Evolutionary conservation across 2,113 vertebrate genomes (phyloP), one percentile per base, ranked within the genome.

Genomic region (Larimichthys crocea): DNA sequence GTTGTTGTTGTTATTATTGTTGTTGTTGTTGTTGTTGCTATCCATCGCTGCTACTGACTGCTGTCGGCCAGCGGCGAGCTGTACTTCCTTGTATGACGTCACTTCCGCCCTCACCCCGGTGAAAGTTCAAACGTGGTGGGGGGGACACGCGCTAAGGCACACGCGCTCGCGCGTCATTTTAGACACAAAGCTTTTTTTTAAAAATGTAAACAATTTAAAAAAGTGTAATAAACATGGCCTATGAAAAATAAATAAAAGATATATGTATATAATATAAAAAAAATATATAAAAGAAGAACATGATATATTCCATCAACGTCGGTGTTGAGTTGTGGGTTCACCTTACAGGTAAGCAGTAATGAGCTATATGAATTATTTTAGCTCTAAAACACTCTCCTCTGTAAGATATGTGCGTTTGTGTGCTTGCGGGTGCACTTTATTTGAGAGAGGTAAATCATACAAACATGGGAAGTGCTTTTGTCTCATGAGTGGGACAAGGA

Each of bases 401-500:
- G 55, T 42, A 14, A 29, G 3, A 57, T 40, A 57, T 48, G 63
- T 2, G 29, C 3, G 60, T 24, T 60, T 17, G 2, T 35, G 65
- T 22, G 53, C 12, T 4, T 12, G 56, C 12, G 74, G 74, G 74
- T 77, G 70, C 81, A 73, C 83, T 80, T 87, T 86, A 81, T 76
- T 89, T 86, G 82, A 86, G 86, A 89, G 72, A 82, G 83, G 86
- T 88, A 92, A 92, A 94, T 90, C 87, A 90, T 85, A 88, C 88
- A 91, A 93, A 92, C 92, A 93, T 79, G 85, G 87, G 82, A 84
- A 90, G 91, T 89, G 86, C 94, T 90, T 91, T 91, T 92, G 93
- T 92, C 92, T 93, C 91, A 88, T 92, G 91, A 93, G 92, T 88
- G 88, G 91, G 82, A 93, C 93, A 91, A 88, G 90, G 89, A 89